Evolutionary conservation across 2,113 vertebrate genomes (phyloP), one percentile per base, ranked within the genome.

Genomic region (Nicator chloris): DNA sequence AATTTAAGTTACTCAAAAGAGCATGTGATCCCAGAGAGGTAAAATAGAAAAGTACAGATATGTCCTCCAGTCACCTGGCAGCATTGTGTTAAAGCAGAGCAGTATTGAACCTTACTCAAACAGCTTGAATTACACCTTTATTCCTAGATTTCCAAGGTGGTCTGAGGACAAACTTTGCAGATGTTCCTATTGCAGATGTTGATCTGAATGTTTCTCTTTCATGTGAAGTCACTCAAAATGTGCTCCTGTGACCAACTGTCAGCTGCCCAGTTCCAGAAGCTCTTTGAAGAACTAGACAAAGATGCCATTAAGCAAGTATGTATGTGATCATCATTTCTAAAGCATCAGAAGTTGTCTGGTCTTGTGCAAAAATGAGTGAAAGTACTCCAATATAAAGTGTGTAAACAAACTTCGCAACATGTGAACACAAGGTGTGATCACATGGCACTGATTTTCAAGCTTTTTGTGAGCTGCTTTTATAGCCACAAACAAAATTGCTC

Each of bases 221-320:
- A 71, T 72, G 44, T 61, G 31, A 90, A 98, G 98, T 97, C 97
- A 16, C 96, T 97, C 17, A 88, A 44, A 56, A 95, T 89, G 51
- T 95, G 82, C 15, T 76, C 94, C 2, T 91, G 86, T 8, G 97
- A 97, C 63, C 96, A 71, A 20, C 96, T 99, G 66, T 97, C 98
- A 7, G 96, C 97, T 1, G 97, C 97, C 2, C 97, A 98, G 75
- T 99, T 99, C 93, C 98, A 97, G 97, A 98, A 95, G 53, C 97
- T 99, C 72, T 99, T 99, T 83, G 97, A 98, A 18, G 98, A 99
- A 40, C 96, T 99, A 8, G 99, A 99, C 95, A 99, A 98, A 94
- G 98, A 98, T 45, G 91, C 95, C 9, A 95, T 99, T 53, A 98
- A 95, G 82, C 96, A 98, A 98, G 98, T 98, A 96, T 15, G 49